Base-by-base conservation (phyloP, 2,797 vertebrate species). In the Eremophila alpestris region DNA sequence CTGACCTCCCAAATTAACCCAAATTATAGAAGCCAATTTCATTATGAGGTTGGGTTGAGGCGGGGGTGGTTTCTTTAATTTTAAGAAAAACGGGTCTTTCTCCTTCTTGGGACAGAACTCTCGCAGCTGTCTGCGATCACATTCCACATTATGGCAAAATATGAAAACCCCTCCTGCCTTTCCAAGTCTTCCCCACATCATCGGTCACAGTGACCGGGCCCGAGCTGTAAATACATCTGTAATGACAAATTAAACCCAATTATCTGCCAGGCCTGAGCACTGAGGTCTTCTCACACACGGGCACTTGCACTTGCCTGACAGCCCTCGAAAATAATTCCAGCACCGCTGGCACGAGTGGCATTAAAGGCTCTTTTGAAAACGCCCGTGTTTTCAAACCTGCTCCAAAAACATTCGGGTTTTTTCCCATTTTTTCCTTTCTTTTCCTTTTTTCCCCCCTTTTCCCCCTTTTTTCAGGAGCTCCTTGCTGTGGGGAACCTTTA, bases 231-330 rank as follows among this genome's bases (percentile, higher is more conserved):
- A 94, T 95, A 60, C 70, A 88, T 79, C 91, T 27, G 30, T 55
- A 93, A 93, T 54, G 94, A 93, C 63, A 91, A 95, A 97, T 94
- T 94, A 94, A 96, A 90, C 56, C 74, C 52, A 95, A 93, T 94
- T 91, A 96, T 91, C 74, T 64, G 85, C 84, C 69, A 11, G 81
- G 55, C 41, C 65, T 78, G 89, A 91, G 94, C 69, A 29, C 51
- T 12, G 73, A 94, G 90, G 62, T 73, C 83, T 85, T 69, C 58
- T 41, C 40, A 27, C 36, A 73, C 58, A 16, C 0, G 15, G 64
- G 24, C 2, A 43, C 84, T 84, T 23, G 63, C 71, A 40, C 9
- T 26, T 46, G 59, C 1, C 4, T 79, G 95, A 67, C 87, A 64
- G 60, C 5, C 8, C 68, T 82, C 2, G 3, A 69, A 87, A 94